Conservation (phyloP, 1,140 invertebrate species). For the Apis mellifera region Amel_HAv3.1 CM009945.2:9399001-9399500, state of each 20-base stretch:
- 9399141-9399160: neutral
- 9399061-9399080: constrained; percentile 38
- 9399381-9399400: constrained; percentile 1
- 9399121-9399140: neutral
- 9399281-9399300: neutral
- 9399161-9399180: neutral
- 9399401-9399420: constrained; percentile 7
- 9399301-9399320: neutral
- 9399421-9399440: constrained; percentile 9
- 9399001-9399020: constrained; percentile 27
- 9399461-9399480: constrained; percentile 30
- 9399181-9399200: neutral
- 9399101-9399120: neutral
- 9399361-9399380: constrained; percentile 15
- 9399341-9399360: constrained; percentile 30
- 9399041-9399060: constrained; percentile 8
- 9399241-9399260: neutral
- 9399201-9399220: neutral
- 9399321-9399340: neutral
- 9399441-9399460: constrained; percentile 20
- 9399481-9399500: constrained; percentile 31
- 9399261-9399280: neutral
- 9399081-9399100: constrained; percentile 4
- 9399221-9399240: neutral
- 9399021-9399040: constrained; percentile 21